Evolutionary conservation across 1,140 invertebrate genomes (phyloP).

Genomic region (Temnothorax curvispinosus): DNA sequence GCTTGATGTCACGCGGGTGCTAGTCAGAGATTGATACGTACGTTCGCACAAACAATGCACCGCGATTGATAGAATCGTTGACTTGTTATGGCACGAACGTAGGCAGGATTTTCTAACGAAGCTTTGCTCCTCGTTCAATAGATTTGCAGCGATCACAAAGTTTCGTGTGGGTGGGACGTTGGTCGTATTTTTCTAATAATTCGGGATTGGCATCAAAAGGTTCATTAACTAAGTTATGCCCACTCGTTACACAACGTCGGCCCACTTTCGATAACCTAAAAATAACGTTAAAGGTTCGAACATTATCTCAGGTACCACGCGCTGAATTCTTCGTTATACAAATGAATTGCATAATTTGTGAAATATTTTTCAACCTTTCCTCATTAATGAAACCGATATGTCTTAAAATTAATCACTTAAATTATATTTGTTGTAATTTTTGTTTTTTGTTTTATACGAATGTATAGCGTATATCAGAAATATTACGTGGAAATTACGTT

Average conservation of each 20-base stretch:
- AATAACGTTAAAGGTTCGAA: not conserved
- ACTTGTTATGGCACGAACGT: conserved; percentile 42
- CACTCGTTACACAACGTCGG: not conserved
- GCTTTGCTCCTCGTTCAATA: conserved; percentile 17
- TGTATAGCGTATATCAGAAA: not conserved
- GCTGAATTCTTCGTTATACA: not conserved
- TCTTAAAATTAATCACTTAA: not conserved
- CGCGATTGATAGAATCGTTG: not conserved
- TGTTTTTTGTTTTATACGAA: not conserved
- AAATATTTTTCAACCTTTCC: not conserved
- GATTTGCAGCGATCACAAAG: conserved; percentile 1
- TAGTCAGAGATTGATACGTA: conserved; percentile 22
- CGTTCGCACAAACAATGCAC: conserved; percentile 57
- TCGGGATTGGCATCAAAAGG: not conserved
- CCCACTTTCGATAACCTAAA: conserved; percentile 5
- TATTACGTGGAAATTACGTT: not conserved
- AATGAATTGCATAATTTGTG: not conserved
- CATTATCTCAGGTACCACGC: not conserved
- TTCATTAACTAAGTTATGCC: conserved; percentile 21
- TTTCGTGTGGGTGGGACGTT: not conserved
- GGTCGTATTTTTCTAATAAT: conserved; percentile 19
- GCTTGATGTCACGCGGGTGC: conserved; percentile 66
- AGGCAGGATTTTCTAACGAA: conserved; percentile 40
- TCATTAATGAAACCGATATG: not conserved
- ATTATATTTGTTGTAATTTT: not conserved